phyloP scores from a whole-genome alignment of 2,888 invertebrate species.

The Eupithecia subumbrata region DNA sequence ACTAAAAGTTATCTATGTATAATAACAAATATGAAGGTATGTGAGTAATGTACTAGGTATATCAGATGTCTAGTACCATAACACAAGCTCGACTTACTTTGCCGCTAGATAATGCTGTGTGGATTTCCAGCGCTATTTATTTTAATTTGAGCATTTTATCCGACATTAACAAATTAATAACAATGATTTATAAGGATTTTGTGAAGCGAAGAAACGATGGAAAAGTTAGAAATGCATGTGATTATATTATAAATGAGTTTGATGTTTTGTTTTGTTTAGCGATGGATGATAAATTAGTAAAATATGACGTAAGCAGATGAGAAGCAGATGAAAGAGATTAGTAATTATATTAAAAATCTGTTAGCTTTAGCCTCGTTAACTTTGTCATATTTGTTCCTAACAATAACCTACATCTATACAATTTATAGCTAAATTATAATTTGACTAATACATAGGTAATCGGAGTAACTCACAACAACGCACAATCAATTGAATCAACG shows the following conservation, averaged over 20 bases:
- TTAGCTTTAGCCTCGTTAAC: conserved; percentile 71
- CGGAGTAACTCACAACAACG: conserved; percentile 70
- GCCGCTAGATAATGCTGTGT: background rate
- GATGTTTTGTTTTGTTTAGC: conserved; percentile 6
- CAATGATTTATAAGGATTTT: background rate
- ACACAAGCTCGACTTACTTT: background rate
- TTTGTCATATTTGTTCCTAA: conserved; percentile 71
- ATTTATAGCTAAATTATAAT: conserved; percentile 63
- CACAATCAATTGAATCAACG: conserved; percentile 24
- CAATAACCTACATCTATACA: conserved; percentile 64
- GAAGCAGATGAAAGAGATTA: conserved; percentile 28
- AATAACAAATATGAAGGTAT: too few relatives aligned
- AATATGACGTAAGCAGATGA: conserved; percentile 24
- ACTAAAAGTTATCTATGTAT: background rate
- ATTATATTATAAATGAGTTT: conserved; percentile 11
- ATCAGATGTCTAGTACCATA: background rate
- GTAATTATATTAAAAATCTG: conserved; percentile 43
- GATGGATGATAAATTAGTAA: conserved; percentile 12
- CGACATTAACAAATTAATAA: background rate
- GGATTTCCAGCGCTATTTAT: background rate
- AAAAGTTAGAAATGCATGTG: conserved; percentile 8
- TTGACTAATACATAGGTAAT: conserved; percentile 81
- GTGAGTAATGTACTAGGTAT: too few relatives aligned
- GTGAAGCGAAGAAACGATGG: background rate
- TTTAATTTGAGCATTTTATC: conserved; percentile 16